Evolutionary conservation across 2,888 invertebrate genomes (phyloP).

Genomic region (Holacanthella duospinosa): DNA sequence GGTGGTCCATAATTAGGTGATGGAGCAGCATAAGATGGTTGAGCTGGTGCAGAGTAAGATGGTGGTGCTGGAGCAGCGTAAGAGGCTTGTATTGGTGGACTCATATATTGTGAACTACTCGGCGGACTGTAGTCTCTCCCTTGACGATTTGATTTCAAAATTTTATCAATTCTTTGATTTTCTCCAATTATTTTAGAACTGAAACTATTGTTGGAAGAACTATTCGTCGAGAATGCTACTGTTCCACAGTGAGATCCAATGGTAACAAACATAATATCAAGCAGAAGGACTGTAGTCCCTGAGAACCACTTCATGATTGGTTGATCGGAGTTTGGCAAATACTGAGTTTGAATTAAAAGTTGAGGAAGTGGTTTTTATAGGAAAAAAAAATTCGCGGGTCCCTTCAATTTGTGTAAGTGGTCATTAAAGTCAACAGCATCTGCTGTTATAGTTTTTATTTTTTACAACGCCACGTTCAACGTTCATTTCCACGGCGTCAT

Average conservation of each 20-base stretch:
- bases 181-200: neutral
- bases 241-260: too few relatives aligned
- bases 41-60: neutral
- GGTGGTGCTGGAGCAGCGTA: neutral
- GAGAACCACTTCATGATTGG: neutral
- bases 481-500: neutral
- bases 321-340: too few relatives aligned
- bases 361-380: constrained; percentile 3
- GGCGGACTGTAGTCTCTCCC: neutral
- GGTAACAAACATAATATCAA: too few relatives aligned
- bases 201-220: too few relatives aligned
- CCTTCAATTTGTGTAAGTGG: neutral
- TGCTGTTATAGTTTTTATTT: constrained; percentile 2
- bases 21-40: neutral
- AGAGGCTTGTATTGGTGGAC: neutral
- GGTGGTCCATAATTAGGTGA: neutral
- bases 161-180: neutral
- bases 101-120: neutral
- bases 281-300: neutral
- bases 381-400: neutral
- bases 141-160: neutral
- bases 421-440: neutral
- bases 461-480: neutral
- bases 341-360: too few relatives aligned
- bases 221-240: too few relatives aligned